These are phyloP conservation scores for Elephantulus edwardii DNA, from an alignment of 2,113 vertebrate species.

Conservation along the genomic window DNA sequence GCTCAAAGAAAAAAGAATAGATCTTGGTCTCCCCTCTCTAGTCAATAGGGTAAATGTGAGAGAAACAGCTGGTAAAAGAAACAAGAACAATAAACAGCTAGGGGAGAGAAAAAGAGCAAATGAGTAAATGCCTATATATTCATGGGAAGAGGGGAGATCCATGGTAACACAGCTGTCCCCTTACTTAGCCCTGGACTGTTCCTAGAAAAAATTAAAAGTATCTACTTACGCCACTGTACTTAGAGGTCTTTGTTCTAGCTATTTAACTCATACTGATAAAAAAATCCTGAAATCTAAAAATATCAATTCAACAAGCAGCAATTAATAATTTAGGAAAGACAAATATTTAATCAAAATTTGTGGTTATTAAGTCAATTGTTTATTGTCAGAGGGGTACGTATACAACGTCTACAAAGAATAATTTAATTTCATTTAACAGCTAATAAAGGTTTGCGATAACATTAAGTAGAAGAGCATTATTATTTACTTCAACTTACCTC, in stretches of 20 bases:
- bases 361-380: neutral
- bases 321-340: neutral
- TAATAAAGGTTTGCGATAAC: conserved; percentile 4
- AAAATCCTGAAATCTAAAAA: conserved; percentile 26
- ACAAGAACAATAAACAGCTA: neutral
- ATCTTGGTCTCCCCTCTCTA: neutral
- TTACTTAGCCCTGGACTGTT: neutral
- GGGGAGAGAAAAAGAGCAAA: neutral
- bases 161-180: neutral
- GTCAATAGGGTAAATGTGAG: neutral
- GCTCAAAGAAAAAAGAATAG: neutral
- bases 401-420: neutral
- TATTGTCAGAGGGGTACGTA: neutral
- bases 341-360: conserved; percentile 33
- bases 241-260: neutral
- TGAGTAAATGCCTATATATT: neutral
- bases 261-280: conserved; percentile 21
- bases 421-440: conserved; percentile 22
- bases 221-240: neutral
- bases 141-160: too few relatives aligned
- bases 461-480: neutral
- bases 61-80: neutral
- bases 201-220: neutral
- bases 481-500: conserved; percentile 89
- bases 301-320: neutral